Base-by-base conservation (phyloP, 2,797 vertebrate species). In the Takifugu ocellatus region DNA sequence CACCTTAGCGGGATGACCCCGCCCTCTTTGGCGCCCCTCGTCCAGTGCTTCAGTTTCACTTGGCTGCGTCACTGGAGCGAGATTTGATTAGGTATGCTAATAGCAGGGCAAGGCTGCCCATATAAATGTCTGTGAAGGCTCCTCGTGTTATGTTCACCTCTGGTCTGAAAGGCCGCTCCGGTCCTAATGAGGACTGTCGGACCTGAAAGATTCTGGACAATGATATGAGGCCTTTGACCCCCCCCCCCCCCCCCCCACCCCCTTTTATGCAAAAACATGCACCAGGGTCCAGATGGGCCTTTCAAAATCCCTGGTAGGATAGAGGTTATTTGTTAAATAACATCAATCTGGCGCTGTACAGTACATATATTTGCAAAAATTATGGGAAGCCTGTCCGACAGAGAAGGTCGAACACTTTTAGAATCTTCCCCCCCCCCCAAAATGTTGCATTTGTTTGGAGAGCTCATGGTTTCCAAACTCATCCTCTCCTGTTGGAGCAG, bases 341-440 rank as follows among this genome's bases (percentile, higher is more conserved):
- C 59, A 15, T 59, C 78, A 81, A 84, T 83, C 83, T 88, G 84
- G 67, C 45, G 16, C 44, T 21, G 70, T 58, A 9, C 75, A 79
- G 70, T 58, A 9, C 75, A 79, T 74, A 71, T 67, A 79, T 77
- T 75, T 70, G 77, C 79, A 82, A 79, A 63, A 68, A 70, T 82
- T 72, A 81, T 51, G 55, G 52, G 70, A 57, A 27, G 26, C 56
- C 50, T 63, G 65, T 65, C 58, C 71, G 79, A 78, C 74, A 74
- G 54, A 10, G 55, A 78, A 82, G 82, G 79, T 74, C 39, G 27
- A 68, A 62, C 33, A 49, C 36, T 48, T 56, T 63, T 61, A 39
- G 14, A 39, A 39, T 39, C 36, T 3, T n/a, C n/a, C n/a, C n/a
- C 21, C 21, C 21, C 21, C 21, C 21, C 21, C 21, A 21, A 21